phyloP scores from a whole-genome alignment of 2,888 invertebrate genomes.

The Lasioglossum morio region DNA sequence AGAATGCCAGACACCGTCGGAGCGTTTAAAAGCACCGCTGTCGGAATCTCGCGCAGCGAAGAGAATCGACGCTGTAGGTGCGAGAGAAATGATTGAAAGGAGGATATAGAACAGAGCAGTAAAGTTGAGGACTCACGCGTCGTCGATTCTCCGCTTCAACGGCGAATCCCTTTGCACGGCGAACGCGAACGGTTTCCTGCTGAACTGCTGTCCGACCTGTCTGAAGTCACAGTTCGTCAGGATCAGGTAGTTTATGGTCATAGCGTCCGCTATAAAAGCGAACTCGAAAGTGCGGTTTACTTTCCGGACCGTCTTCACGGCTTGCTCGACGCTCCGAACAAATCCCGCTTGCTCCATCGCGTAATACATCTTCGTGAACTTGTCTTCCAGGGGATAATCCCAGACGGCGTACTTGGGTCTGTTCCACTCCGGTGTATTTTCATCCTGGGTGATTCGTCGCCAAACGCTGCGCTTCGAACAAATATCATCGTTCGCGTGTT shows the following conservation, averaged over 20 bases:
- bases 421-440: conserved; percentile 93
- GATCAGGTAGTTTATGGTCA: conserved; percentile 92
- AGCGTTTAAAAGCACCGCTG: background rate
- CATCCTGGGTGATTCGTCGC: conserved; percentile 98
- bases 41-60: background rate
- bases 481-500: background rate
- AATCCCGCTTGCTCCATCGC: conserved; percentile 94
- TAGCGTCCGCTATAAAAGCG: conserved; percentile 96
- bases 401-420: conserved; percentile 96
- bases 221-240: conserved; percentile 94
- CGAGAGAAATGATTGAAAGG: background rate
- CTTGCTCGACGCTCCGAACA: conserved; percentile 92
- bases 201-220: conserved; percentile 97
- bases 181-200: conserved; percentile 96
- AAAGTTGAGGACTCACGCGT: conserved; percentile 89
- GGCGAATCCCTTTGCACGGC: conserved; percentile 97
- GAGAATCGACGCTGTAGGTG: background rate
- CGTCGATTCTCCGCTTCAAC: conserved; percentile 95
- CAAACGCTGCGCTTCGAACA: conserved; percentile 87
- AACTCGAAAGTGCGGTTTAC: conserved; percentile 92
- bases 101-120: background rate
- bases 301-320: conserved; percentile 89
- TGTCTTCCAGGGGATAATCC: conserved; percentile 98
- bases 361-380: conserved; percentile 98
- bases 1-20: background rate